Evolutionary conservation across 2,797 vertebrate species (phyloP).

Genomic region (Bovichtus diacanthus): DNA sequence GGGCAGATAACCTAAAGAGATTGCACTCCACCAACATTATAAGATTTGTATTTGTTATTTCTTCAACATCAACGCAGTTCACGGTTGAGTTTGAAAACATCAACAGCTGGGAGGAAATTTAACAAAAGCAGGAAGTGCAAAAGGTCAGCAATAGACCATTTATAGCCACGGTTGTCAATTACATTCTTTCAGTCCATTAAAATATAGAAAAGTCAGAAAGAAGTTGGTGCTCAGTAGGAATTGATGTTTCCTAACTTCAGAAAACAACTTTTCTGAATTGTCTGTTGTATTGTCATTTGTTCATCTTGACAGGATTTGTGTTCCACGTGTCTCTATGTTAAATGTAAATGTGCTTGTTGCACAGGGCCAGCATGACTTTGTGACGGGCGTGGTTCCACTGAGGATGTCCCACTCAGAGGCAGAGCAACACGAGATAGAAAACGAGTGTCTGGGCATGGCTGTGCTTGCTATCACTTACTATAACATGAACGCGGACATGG

Average conservation of each 20-base stretch:
- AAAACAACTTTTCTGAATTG: neutral
- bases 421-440: constrained; percentile 95
- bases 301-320: neutral
- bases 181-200: neutral
- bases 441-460: constrained; percentile 98
- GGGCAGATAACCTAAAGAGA: neutral
- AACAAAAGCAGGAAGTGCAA: constrained; percentile 36
- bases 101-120: constrained; percentile 39
- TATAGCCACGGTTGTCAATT: neutral
- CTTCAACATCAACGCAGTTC: neutral
- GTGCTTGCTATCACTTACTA: constrained; percentile 96
- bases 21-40: neutral
- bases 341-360: constrained; percentile 28
- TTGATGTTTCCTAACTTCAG: neutral
- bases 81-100: constrained; percentile 36
- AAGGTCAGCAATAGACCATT: neutral
- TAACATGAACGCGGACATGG: constrained; percentile 80
- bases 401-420: constrained; percentile 86
- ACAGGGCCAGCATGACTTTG: constrained; percentile 95
- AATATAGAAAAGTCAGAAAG: neutral
- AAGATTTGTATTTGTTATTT: neutral
- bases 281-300: neutral
- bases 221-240: neutral
- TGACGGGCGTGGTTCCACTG: constrained; percentile 91
- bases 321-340: neutral